Evolutionary conservation across 1,140 invertebrate genomes (phyloP), one percentile per base, ranked within the genome.

Genomic region (Macrobrachium nipponense): DNA sequence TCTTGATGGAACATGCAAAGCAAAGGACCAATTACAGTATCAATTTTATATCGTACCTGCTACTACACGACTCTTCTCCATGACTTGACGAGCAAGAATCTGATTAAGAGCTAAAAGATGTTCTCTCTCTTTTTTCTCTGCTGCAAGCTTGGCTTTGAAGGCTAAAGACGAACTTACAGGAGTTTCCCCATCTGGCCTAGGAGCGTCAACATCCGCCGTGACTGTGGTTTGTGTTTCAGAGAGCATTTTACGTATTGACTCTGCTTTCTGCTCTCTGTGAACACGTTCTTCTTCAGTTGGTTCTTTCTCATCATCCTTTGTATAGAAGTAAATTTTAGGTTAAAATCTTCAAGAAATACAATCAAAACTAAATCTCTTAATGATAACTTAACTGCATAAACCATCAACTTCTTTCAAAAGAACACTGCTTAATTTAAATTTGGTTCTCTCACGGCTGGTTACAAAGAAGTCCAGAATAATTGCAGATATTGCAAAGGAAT

Each of bases 41-140:
- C 20, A 51, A 0, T 60, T 51, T 20, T 17, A 83, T 18, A 51
- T 23, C 68, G 79, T 87, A 98, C 97, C 96, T 92, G 97, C 96
- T 89, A 97, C 96, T 91, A 96, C 96, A 93, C 97, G 97, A 92
- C 96, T 97, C 92, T 96, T 96, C 91, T 97, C 95, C 93, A 97
- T 97, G 82, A 98, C 97, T 93, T 98, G 96, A 90, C 96, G 95
- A n/a, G 96, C 97, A 87, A 98, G 92, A 89, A 97, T 96, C 92
- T 97, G 96, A 92, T 97, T 97, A 82, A 98, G 92, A 90, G 96
- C 95, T 66, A 98, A 92, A 89, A 98, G 93, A 90, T 97, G 96
- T 90, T 97, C 96, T 59, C 96, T 93, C 90, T 97, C 95, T 87
- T 95, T 93, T 91, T 97, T 97, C 90, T 97, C 96, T 89, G 95